Conservation (phyloP, 2,888 invertebrate species). For the Cryptops parisi region DNA sequence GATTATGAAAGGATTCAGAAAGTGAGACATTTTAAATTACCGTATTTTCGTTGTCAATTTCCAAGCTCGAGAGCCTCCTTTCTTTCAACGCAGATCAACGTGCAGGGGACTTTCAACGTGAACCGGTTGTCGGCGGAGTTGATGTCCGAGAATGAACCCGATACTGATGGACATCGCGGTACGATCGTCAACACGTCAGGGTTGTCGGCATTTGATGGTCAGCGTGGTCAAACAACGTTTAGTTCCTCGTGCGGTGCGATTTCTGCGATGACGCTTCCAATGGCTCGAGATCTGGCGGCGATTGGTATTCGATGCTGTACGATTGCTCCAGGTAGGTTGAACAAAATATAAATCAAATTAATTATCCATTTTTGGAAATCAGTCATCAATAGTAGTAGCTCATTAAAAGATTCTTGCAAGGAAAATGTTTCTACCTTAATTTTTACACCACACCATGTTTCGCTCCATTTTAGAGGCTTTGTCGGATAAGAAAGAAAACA, state of each 20-base stretch:
- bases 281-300: conserved; percentile 75
- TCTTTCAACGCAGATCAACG: conserved; percentile 61
- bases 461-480: too few relatives aligned
- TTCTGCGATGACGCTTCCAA: conserved; percentile 86
- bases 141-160: conserved; percentile 67
- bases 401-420: too few relatives aligned
- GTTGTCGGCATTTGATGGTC: conserved; percentile 90
- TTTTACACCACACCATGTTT: too few relatives aligned
- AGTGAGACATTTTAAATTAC: conserved; percentile 33
- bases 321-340: conserved; percentile 64
- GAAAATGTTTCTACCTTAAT: too few relatives aligned
- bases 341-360: too few relatives aligned
- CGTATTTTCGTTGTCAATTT: too few relatives aligned
- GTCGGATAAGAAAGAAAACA: too few relatives aligned
- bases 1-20: conserved; percentile 59
- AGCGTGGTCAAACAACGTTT: conserved; percentile 87
- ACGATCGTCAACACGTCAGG: conserved; percentile 92
- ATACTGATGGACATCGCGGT: conserved; percentile 72
- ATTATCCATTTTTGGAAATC: too few relatives aligned
- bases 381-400: too few relatives aligned
- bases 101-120: conserved; percentile 85
- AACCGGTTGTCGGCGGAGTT: conserved; percentile 65
- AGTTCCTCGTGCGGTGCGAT: conserved; percentile 87
- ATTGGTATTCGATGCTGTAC: conserved; percentile 67
- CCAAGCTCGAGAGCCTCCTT: too few relatives aligned